These are phyloP conservation scores for Drosophila busckii DNA, from an alignment of 1,140 invertebrate species.

Conservation along the genomic window DNA sequence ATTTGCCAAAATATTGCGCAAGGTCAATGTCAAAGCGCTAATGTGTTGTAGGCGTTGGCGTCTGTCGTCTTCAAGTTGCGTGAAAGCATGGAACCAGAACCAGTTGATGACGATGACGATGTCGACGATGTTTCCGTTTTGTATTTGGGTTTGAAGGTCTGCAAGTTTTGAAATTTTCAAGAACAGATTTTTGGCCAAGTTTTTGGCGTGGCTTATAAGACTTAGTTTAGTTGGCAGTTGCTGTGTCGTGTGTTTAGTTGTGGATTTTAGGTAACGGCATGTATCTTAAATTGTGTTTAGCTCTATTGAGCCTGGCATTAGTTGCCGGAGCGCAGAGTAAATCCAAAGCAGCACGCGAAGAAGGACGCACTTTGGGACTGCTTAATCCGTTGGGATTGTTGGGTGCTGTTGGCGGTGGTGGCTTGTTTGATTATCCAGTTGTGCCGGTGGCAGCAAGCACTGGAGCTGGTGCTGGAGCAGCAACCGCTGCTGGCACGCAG, in stretches of 20 bases:
- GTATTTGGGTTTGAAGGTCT: conserved; percentile 47
- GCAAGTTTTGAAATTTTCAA: conserved; percentile 47
- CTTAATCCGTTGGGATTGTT: conserved; percentile 50
- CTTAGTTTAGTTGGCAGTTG: conserved; percentile 19
- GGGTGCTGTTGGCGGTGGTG: conserved; percentile 29
- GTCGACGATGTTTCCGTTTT: neutral
- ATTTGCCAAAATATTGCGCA: conserved; percentile 51
- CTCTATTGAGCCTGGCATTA: conserved; percentile 25
- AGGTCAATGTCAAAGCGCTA: conserved; percentile 56
- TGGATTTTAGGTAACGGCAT: conserved; percentile 22
- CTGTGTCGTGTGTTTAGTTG: neutral
- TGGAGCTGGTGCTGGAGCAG: neutral
- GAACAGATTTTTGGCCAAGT: conserved; percentile 33
- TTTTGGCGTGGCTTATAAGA: conserved; percentile 46
- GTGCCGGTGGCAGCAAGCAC: neutral
- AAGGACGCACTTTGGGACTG: conserved; percentile 61
- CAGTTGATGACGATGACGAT: conserved; percentile 6
- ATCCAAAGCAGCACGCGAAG: conserved; percentile 3
- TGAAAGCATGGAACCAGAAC: conserved; percentile 14
- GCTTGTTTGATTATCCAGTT: conserved; percentile 44
- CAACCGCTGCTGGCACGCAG: conserved; percentile 25
- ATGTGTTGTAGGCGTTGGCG: conserved; percentile 4
- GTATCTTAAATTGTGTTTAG: conserved; percentile 31
- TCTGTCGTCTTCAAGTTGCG: conserved; percentile 10
- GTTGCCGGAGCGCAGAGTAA: conserved; percentile 20